Percentiles rank a stretch among this genome's conserved stretches.
These are phyloP conservation scores for Synergus itoensis DNA, from an alignment of 2,888 invertebrate genomes.

Conservation along the genomic window DNA sequence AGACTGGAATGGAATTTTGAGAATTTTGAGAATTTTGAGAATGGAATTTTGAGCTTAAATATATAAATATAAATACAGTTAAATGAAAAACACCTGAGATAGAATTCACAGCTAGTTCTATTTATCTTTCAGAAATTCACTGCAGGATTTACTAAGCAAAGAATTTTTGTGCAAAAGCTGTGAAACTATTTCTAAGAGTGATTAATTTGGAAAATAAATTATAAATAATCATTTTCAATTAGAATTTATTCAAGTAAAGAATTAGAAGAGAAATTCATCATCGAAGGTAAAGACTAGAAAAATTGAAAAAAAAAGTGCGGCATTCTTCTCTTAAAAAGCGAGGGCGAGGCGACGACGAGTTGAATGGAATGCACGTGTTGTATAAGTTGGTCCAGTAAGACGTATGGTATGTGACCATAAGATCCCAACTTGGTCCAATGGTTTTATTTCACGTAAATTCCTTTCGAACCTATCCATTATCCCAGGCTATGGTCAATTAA, in stretches of 20 bases:
- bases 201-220: no score
- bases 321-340: slow-evolving; percentile 20
- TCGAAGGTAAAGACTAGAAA: slow-evolving; percentile 42
- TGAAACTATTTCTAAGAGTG: no score
- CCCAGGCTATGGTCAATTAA: not conserved
- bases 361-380: slow-evolving; percentile 64
- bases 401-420: slow-evolving; percentile 64
- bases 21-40: no score
- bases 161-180: no score
- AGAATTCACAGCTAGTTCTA: no score
- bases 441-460: slow-evolving; percentile 57
- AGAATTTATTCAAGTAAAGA: not conserved
- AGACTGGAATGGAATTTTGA: no score
- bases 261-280: slow-evolving; percentile 1
- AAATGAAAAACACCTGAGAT: no score
- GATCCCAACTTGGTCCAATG: slow-evolving; percentile 60
- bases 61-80: no score
- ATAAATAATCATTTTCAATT: no score
- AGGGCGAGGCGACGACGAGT: slow-evolving; percentile 43
- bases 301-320: slow-evolving; percentile 11
- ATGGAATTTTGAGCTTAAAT: no score
- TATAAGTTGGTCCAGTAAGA: slow-evolving; percentile 64
- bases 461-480: slow-evolving; percentile 9
- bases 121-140: no score
- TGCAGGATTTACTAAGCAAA: no score